Percentiles rank a stretch among this genome's conserved stretches.
Evolutionary conservation across 2,888 invertebrate genomes (phyloP).

Genomic region (Diaperis boleti): DNA sequence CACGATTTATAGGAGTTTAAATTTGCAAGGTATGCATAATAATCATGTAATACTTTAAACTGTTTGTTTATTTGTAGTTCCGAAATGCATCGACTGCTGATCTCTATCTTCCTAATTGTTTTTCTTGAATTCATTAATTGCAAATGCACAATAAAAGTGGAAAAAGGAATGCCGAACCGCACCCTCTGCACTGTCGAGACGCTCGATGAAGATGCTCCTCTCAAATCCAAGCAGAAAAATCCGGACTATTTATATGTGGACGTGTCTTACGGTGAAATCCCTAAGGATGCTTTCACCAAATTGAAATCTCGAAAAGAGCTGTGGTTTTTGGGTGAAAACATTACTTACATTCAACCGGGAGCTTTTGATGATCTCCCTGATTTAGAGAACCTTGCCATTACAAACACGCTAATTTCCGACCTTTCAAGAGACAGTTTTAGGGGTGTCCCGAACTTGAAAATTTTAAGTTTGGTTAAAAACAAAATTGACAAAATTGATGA

Average conservation of each 20-base stretch:
- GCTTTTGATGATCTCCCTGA: slow-evolving; percentile 33
- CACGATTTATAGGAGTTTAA: too few species aligned
- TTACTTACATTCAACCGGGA: slow-evolving; percentile 40
- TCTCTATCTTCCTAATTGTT: neutral
- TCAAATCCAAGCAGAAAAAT: slow-evolving; percentile 22
- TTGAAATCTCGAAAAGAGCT: slow-evolving; percentile 32
- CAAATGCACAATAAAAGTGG: slow-evolving; percentile 6
- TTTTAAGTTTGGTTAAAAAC: slow-evolving; percentile 25
- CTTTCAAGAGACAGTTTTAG: slow-evolving; percentile 13
- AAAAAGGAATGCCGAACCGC: slow-evolving; percentile 17
- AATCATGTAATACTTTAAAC: too few species aligned
- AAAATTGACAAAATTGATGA: slow-evolving; percentile 25
- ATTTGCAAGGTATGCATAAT: too few species aligned
- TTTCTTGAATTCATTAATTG: neutral
- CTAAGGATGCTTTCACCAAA: slow-evolving; percentile 30
- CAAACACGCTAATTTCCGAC: slow-evolving; percentile 29
- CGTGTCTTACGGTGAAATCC: slow-evolving; percentile 37
- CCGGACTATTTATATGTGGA: slow-evolving; percentile 33
- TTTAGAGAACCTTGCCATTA: slow-evolving; percentile 33
- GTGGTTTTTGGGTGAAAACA: slow-evolving; percentile 37
- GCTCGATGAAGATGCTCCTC: slow-evolving; percentile 14
- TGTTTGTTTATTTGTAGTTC: too few species aligned
- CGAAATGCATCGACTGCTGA: too few species aligned
- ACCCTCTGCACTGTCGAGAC: slow-evolving; percentile 26
- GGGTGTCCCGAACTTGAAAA: slow-evolving; percentile 27